phyloP scores from a whole-genome alignment of 2,797 vertebrate species.

The Mycteria americana region DNA sequence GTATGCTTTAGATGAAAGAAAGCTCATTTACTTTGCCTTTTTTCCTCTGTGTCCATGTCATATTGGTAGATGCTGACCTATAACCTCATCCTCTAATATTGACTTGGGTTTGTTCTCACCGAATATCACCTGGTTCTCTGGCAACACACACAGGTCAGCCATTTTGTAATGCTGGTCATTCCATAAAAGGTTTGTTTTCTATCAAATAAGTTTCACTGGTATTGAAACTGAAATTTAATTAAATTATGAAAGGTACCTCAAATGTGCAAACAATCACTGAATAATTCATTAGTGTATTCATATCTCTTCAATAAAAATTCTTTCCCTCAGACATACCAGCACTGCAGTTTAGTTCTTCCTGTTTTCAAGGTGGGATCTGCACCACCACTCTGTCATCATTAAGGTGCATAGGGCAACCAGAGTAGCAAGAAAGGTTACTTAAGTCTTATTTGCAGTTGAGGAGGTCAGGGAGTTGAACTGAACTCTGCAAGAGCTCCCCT shows the following conservation, averaged over 20 bases:
- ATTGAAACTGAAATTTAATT: constrained; percentile 6
- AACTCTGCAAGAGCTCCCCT: background rate
- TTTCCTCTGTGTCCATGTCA: background rate
- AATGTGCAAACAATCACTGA: background rate
- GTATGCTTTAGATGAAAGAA: background rate
- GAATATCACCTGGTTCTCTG: background rate
- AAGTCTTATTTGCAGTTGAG: background rate
- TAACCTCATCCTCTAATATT: background rate
- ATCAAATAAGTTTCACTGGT: background rate
- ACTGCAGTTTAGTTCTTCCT: background rate
- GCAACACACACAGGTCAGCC: background rate
- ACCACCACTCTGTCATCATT: background rate
- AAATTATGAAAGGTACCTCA: constrained; percentile 27
- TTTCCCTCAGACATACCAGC: constrained; percentile 2
- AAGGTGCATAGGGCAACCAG: background rate
- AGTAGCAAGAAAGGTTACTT: background rate
- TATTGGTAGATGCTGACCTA: background rate
- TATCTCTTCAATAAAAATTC: background rate
- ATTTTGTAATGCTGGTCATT: background rate
- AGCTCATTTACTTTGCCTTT: background rate
- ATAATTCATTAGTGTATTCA: constrained; percentile 22
- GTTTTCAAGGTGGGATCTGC: background rate
- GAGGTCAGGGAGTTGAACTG: background rate
- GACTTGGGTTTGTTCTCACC: background rate
- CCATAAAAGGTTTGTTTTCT: constrained; percentile 6